Base-by-base conservation (phyloP, 2,888 invertebrate species). In the Schizotus pectinicornis region DNA sequence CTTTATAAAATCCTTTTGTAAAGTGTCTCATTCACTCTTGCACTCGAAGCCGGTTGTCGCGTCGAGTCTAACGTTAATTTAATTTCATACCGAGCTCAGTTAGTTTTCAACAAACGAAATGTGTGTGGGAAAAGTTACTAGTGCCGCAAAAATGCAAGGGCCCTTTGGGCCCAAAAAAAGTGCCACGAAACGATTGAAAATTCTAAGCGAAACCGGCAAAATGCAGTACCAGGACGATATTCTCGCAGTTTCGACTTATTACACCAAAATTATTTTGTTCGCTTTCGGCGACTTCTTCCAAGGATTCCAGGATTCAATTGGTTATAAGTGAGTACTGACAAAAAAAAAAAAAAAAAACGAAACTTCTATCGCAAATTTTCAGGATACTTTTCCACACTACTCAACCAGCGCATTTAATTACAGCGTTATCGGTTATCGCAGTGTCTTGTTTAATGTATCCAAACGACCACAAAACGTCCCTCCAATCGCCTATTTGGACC, bases 381-480 rank as follows among this genome's bases (percentile, higher is more conserved):
- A 93, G 93, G 73, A 84, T 90, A 65, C 77, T 90, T 42, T 87
- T 88, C 61, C 80, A 82, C 65, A 90, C 91, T 7, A 85, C 91
- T 3, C 92, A 92, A 77, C 92, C 92, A 22, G 87, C 90, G 65
- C 92, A 93, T 80, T 80, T 89, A n/a, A 83, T 92, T 58, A 88
- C 86, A 55, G 85, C 91, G 67, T 74, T 88, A 35, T 82, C 85
- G 37, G 83, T 88, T 52, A 77, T 85, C 2, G 79, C 82, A 57
- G 78, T 86, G 56, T 80, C 81, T 33, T 79, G 81, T 61, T 78
- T 84, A 64, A 79, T 83, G 63, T 78, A 81, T 65, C 79, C 82
- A 3, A 64, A 55, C 45, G 67, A 65, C 51, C 67, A 72, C 9
- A 67, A 77, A 11, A 50, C 72, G 9, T 71, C 70, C 14, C 68